phyloP scores from a whole-genome alignment of 2,888 invertebrate species.

The Campoletis raptor region DNA sequence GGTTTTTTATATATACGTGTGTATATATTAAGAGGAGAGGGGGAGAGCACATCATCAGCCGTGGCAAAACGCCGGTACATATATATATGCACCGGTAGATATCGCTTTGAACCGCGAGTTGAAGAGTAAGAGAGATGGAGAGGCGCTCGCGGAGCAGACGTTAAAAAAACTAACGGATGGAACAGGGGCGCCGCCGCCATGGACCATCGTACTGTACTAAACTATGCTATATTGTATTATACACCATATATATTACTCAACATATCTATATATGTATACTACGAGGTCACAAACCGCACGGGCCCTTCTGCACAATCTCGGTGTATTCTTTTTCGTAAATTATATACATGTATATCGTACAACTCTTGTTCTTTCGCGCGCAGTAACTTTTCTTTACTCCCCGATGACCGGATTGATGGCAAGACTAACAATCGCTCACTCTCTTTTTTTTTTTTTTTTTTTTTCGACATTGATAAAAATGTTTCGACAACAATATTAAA shows the following conservation, averaged over 20 bases:
- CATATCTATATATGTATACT: constrained; percentile 13
- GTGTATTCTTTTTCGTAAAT: constrained; percentile 55
- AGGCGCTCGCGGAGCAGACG: constrained; percentile 79
- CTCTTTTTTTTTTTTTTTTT: not conserved
- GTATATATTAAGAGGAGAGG: not conserved
- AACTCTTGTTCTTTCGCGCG: constrained; percentile 34
- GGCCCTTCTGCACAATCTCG: constrained; percentile 51
- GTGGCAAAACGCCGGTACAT: not conserved
- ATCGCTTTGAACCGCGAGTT: constrained; percentile 53
- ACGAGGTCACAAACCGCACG: constrained; percentile 64
- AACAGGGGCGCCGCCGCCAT: constrained; percentile 69
- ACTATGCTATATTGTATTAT: constrained; percentile 47
- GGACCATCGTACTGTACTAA: constrained; percentile 60
- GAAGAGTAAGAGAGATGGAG: constrained; percentile 60
- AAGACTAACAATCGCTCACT: not conserved
- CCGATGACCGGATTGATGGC: constrained; percentile 4
- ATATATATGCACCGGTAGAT: constrained; percentile 47
- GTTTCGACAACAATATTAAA: not conserved
- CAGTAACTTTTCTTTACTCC: constrained; percentile 24
- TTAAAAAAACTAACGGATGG: constrained; percentile 80
- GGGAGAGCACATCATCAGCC: constrained; percentile 12
- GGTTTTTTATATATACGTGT: constrained; percentile 21
- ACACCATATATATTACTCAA: constrained; percentile 11
- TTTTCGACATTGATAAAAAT: not conserved
- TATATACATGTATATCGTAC: constrained; percentile 6